These are phyloP conservation scores for Mimas tiliae DNA, from an alignment of 2,888 invertebrate genomes.

Conservation along the genomic window DNA sequence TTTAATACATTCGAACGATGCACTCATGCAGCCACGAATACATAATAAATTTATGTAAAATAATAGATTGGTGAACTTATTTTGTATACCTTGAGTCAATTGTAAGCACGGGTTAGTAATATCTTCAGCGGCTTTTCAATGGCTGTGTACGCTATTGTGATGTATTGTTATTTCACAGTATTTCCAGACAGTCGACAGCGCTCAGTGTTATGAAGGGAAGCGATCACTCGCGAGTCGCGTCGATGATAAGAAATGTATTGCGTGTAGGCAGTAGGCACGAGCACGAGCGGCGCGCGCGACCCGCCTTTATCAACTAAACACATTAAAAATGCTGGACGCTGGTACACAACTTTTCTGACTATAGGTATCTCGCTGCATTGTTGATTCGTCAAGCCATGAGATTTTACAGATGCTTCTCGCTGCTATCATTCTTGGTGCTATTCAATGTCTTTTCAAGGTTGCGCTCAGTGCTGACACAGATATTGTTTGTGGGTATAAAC, in stretches of 20 bases:
- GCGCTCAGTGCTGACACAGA: not conserved
- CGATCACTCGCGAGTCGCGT: conserved; percentile 38
- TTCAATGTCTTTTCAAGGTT: conserved; percentile 1
- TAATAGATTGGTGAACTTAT: conserved; percentile 49
- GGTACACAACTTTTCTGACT: conserved; percentile 50
- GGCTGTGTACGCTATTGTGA: not conserved
- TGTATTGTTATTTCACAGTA: conserved; percentile 3
- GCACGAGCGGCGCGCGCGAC: conserved; percentile 70
- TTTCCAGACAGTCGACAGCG: not conserved
- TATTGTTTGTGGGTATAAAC: not conserved
- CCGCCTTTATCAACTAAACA: conserved; percentile 78
- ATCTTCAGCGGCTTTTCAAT: conserved; percentile 40
- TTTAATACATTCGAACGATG: conserved; percentile 47
- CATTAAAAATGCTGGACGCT: conserved; percentile 60
- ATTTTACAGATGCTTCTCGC: conserved; percentile 26
- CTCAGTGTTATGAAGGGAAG: conserved; percentile 12
- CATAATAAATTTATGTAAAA: conserved; percentile 57
- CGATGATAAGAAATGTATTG: conserved; percentile 46
- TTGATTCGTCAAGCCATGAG: conserved; percentile 50
- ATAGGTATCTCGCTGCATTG: conserved; percentile 54
- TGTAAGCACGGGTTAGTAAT: conserved; percentile 52
- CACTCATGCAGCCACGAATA: conserved; percentile 54
- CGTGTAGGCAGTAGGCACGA: conserved; percentile 46
- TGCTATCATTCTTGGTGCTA: not conserved
- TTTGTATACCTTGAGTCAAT: conserved; percentile 72